Evolutionary conservation across 2,888 invertebrate genomes (phyloP), one percentile per base, ranked within the genome.

Genomic region (Heterodera filipjevi): DNA sequence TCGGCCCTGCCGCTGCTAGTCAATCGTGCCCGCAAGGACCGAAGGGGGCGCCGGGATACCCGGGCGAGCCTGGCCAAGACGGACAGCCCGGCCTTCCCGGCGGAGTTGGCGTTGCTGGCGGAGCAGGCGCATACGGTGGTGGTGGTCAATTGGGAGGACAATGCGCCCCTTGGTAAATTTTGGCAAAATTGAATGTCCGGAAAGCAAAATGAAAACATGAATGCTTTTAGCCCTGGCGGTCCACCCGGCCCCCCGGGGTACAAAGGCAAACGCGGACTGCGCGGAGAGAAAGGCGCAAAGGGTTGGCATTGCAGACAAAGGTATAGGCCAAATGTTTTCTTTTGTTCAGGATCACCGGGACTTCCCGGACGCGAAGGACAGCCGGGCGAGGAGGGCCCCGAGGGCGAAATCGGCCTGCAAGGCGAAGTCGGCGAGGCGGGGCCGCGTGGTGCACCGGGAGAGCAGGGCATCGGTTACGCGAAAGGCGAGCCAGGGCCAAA

Each of bases 251-350:
- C 80, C 66, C 81, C 84, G 49, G 86, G 84, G n/a, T 79, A 80
- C 53, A 82, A 87, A 79, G 88, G 88, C 77, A 87, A 86, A 72
- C 83, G 85, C 68, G 88, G 88, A 74, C 79, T 80, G 19, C 81
- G 87, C 35, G 88, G 88, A 81, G 84, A 84, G 8, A 87, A 87
- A 79, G 86, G 86, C 76, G 81, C 80, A 3, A 84, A 86, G 76
- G 75, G 75, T 33, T 32, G 32, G 39, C 72, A 49, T 8, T 49
- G 72, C 44, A n/a, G 74, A 46, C 39, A 66, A 22, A 59, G 19
- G 75, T 32, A 68, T 53, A n/a, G 46, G 27, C 14, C 12, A 27
- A 44, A n/a, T 2, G 22, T n/a, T n/a, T 66, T n/a, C n/a, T n/a
- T 19, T n/a, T 19, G 3, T 27, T 30, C 27, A 59, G 59, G 59